Percentiles rank a stretch among this genome's conserved stretches.
Conservation (phyloP, 2,888 invertebrate species). For the Rhagonycha fulva region DNA sequence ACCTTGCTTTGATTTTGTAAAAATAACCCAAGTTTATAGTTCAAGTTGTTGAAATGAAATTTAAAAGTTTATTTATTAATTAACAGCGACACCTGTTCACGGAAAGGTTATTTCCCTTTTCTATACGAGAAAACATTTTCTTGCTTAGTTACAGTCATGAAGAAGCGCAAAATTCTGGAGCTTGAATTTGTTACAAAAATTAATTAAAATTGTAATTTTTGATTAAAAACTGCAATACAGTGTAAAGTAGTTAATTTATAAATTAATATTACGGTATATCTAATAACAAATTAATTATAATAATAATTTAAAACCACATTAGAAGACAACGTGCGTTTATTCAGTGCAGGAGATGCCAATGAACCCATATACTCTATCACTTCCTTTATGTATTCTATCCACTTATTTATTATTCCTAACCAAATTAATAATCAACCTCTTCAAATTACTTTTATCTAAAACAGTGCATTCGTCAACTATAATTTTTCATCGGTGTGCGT, state of each 20-base stretch:
- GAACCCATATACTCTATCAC: slow-evolving; percentile 22
- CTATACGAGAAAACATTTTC: neutral
- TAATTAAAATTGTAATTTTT: neutral
- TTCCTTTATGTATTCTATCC: slow-evolving; percentile 22
- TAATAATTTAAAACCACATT: slow-evolving; percentile 8
- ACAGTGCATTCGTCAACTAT: no score
- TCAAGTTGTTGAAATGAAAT: neutral
- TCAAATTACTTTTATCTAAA: neutral
- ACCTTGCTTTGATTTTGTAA: neutral
- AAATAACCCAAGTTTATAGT: neutral
- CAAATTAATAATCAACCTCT: neutral
- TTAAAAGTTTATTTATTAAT: neutral
- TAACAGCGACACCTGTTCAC: neutral
- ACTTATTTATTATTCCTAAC: slow-evolving; percentile 3
- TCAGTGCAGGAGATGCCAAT: slow-evolving; percentile 25
- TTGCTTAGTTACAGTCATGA: neutral
- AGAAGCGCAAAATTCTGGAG: neutral
- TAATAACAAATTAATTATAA: slow-evolving; percentile 12
- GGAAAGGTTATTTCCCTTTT: neutral
- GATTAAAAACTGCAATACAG: neutral
- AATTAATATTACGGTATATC: slow-evolving; percentile 1
- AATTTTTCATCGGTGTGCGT: no score
- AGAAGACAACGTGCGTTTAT: slow-evolving; percentile 11
- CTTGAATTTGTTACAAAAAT: neutral
- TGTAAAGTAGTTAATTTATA: neutral